These are phyloP conservation scores for Pollenia angustigena DNA, from an alignment of 2,888 invertebrate genomes.

Conservation along the genomic window DNA sequence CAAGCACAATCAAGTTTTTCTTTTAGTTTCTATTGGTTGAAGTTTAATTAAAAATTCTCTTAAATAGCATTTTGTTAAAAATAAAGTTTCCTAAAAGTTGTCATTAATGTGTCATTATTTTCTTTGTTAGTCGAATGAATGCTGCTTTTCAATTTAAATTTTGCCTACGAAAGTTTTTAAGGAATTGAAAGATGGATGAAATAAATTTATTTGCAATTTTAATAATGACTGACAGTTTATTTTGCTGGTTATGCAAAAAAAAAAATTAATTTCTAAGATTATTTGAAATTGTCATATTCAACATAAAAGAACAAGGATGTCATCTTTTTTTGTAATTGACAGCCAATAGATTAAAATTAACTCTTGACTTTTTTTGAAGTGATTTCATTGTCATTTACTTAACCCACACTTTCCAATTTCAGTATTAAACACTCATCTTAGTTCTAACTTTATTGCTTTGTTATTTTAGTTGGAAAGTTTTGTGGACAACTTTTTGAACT, in stretches of 20 bases:
- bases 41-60: too few species aligned
- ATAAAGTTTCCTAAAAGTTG: constrained; percentile 40
- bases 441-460: constrained; percentile 10
- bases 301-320: not conserved
- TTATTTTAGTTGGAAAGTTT: constrained; percentile 40
- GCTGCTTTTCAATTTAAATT: not conserved
- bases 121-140: not conserved
- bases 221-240: constrained; percentile 30
- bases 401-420: not conserved
- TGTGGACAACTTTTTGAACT: constrained; percentile 11
- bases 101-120: constrained; percentile 47
- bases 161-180: not conserved
- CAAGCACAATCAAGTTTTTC: too few species aligned
- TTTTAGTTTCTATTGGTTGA: too few species aligned
- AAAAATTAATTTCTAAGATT: not conserved
- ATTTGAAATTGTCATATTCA: not conserved
- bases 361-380: constrained; percentile 37
- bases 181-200: not conserved
- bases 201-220: too few species aligned
- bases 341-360: constrained; percentile 31
- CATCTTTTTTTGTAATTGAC: constrained; percentile 17
- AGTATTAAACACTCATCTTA: not conserved
- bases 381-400: constrained; percentile 4
- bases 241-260: not conserved
- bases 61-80: constrained; percentile 2